phyloP scores from a whole-genome alignment of 2,113 vertebrate species.

The Ahaetulla prasina region DNA sequence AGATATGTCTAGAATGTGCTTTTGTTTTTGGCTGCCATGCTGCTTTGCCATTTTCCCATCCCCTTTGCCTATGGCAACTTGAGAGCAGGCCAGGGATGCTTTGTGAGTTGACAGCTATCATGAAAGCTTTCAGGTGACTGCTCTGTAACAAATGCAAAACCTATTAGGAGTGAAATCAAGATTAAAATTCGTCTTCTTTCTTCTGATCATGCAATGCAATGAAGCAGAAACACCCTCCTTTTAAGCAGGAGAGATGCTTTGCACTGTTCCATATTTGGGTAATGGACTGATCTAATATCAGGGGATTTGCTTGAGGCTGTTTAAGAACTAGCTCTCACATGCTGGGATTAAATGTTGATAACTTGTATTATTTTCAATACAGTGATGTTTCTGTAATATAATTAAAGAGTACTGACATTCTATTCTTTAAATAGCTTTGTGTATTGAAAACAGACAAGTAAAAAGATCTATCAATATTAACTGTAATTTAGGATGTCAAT shows the following conservation, averaged over 20 bases:
- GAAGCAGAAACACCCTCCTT: not conserved
- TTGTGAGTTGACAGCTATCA: no score
- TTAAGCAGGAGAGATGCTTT: not conserved
- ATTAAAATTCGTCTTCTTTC: not conserved
- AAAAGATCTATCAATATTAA: not conserved
- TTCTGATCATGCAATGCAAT: not conserved
- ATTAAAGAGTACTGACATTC: not conserved
- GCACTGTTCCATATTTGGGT: not conserved
- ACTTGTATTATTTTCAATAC: not conserved
- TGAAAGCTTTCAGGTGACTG: not conserved
- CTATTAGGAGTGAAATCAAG: not conserved
- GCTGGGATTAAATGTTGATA: not conserved
- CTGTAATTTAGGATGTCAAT: not conserved
- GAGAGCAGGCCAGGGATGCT: no score
- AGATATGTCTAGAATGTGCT: no score
- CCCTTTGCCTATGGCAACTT: no score
- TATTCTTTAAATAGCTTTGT: not conserved
- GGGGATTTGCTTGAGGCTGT: not conserved
- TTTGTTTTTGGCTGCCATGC: no score
- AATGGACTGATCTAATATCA: not conserved
- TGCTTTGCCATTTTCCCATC: no score
- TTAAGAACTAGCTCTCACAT: not conserved
- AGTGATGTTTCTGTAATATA: not conserved
- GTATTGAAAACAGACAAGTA: not conserved
- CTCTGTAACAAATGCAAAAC: not conserved